phyloP scores from a whole-genome alignment of 2,113 vertebrate genomes.

The Orycteropus afer region DNA sequence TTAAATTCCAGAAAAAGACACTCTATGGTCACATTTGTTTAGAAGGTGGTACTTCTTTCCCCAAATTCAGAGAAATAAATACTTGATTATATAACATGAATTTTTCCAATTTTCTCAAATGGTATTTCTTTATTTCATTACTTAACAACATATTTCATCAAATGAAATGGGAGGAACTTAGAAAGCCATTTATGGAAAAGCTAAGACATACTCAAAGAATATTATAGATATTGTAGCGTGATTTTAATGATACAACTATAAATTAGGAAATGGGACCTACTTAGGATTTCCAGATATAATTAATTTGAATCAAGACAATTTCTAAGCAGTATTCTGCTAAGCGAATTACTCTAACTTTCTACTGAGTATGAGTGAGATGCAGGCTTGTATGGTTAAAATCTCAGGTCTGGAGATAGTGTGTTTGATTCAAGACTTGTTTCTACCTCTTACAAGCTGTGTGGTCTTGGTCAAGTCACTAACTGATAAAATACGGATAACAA shows the following conservation, averaged over 20 bases:
- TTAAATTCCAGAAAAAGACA: constrained; percentile 55
- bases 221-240: not conserved
- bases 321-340: not conserved
- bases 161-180: constrained; percentile 38
- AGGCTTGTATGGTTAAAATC: not conserved
- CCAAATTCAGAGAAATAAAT: constrained; percentile 33
- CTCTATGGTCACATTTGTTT: constrained; percentile 12
- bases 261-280: not conserved
- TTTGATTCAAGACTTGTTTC: not conserved
- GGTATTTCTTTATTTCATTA: constrained; percentile 8
- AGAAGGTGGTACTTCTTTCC: not conserved
- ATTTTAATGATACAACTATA: constrained; percentile 44
- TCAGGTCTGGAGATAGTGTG: not conserved
- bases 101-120: constrained; percentile 62
- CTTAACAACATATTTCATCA: constrained; percentile 35
- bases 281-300: constrained; percentile 18
- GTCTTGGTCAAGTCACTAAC: not conserved
- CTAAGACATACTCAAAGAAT: constrained; percentile 41
- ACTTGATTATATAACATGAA: constrained; percentile 14
- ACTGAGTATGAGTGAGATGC: not conserved
- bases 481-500: not conserved
- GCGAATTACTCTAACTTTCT: not conserved
- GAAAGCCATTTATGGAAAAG: constrained; percentile 18
- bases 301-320: constrained; percentile 37
- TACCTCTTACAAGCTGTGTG: not conserved